These are phyloP conservation scores for Brachyhypopomus occidentalis DNA, from an alignment of 2,113 vertebrate species.

Conservation along the genomic window DNA sequence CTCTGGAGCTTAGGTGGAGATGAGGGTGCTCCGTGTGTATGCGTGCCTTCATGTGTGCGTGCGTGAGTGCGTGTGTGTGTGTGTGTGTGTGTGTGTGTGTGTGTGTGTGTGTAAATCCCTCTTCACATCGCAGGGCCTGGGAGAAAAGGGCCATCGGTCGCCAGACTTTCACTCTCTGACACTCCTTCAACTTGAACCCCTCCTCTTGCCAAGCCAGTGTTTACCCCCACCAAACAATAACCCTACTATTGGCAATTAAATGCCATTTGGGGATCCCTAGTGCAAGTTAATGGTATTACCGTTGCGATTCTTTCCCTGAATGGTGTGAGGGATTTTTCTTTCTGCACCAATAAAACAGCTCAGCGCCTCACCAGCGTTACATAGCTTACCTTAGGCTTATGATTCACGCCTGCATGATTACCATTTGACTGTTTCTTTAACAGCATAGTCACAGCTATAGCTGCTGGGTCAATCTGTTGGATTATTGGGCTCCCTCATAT, in stretches of 20 bases:
- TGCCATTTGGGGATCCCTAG: conserved; percentile 78
- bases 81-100: conserved; percentile 36
- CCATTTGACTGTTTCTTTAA: conserved; percentile 78
- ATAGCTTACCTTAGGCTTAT: conserved; percentile 83
- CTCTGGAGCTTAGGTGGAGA: conserved; percentile 88
- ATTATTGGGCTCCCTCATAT: conserved; percentile 32
- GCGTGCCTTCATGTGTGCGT: conserved; percentile 68
- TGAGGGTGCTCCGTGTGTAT: conserved; percentile 67
- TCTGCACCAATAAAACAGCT: conserved; percentile 79
- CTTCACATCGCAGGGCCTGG: conserved; percentile 49
- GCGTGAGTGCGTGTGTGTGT: conserved; percentile 45
- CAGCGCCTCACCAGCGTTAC: conserved; percentile 82
- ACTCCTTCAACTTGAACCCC: conserved; percentile 65
- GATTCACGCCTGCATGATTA: conserved; percentile 78
- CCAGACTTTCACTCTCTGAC: conserved; percentile 75
- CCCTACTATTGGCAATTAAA: conserved; percentile 80
- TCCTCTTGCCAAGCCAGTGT: conserved; percentile 69
- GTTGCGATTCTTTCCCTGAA: conserved; percentile 79
- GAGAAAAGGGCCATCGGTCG: conserved; percentile 74
- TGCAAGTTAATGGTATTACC: conserved; percentile 82
- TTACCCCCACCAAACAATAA: conserved; percentile 77
- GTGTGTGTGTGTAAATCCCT: conserved; percentile 54
- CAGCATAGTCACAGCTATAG: conserved; percentile 62
- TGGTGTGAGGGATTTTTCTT: conserved; percentile 79
- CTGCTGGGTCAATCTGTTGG: conserved; percentile 45